phyloP scores from a whole-genome alignment of 2,888 invertebrate species.

The Lasioglossum leucozonium region DNA sequence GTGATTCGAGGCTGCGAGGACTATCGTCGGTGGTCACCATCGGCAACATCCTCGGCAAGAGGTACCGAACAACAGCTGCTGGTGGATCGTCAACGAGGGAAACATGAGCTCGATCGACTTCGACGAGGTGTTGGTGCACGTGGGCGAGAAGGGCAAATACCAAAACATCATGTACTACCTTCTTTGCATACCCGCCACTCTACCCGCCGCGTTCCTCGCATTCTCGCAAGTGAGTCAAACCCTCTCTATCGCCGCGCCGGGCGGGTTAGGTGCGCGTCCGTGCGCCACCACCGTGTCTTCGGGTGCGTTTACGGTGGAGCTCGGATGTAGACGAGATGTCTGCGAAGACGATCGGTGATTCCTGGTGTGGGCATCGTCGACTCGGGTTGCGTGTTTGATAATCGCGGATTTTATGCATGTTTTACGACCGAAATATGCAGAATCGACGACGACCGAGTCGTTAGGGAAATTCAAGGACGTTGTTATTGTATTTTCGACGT shows the following conservation, averaged over 20 bases:
- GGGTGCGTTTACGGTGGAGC: background rate
- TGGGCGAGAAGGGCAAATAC: conserved; percentile 88
- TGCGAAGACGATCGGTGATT: too few species aligned
- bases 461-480: too few species aligned
- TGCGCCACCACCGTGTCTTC: background rate
- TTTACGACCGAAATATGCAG: too few species aligned
- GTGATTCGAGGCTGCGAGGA: conserved; percentile 72
- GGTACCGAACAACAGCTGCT: conserved; percentile 50
- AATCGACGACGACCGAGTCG: too few species aligned
- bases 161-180: conserved; percentile 88
- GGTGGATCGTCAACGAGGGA: conserved; percentile 60
- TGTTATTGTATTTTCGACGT: too few species aligned
- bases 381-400: too few species aligned
- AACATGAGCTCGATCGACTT: conserved; percentile 85
- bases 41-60: conserved; percentile 44
- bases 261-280: too few species aligned
- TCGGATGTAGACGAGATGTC: too few species aligned
- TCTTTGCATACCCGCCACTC: conserved; percentile 88
- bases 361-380: too few species aligned
- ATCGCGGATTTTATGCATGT: too few species aligned
- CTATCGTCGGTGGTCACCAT: background rate
- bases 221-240: conserved; percentile 87
- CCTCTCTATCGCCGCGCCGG: too few species aligned
- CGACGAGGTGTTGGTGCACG: conserved; percentile 87
- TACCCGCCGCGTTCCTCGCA: conserved; percentile 88